Evolutionary conservation across 2,888 invertebrate species (phyloP), one percentile per base, ranked within the genome.

Genomic region (Oasisia sp.): DNA sequence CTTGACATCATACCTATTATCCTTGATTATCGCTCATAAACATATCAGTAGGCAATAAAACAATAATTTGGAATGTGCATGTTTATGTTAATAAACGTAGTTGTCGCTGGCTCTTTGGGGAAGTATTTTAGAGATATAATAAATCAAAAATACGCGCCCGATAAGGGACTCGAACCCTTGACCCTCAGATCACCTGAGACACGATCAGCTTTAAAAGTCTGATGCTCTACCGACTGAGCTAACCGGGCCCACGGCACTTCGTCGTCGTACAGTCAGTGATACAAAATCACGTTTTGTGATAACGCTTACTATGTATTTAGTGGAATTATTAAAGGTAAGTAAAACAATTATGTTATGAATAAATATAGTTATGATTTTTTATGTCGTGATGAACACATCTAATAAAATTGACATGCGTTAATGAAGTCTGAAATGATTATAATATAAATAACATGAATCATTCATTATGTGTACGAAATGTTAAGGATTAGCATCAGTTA

Each of bases 141-240:
- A 74, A 50, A 27, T 19, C n/a, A 74, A 74, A 74, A 74, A 74
- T 3, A 74, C 7, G 74, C 74, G 74, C 74, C 74, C 74, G 74
- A 74, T 74, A 74, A 74, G 74, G 74, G 74, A 74, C 74, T 74
- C 74, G 74, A 74, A 74, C 74, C 74, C 74, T 74, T 74, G 74
- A 74, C 74, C 74, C 74, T 74, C 74, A 74, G 74, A 74, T 74
- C 27, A 74, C 74, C 74, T 74, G 74, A 74, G 74, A 74, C 27
- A 74, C 74, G 74, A 74, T 1, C 74, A 74, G 74, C 74, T 74
- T 74, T 74, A 74, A 74, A 74, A 74, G 74, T 74, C 74, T 74
- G 74, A 74, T 74, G 74, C 74, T 74, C 74, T 74, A 74, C 74
- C 74, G 74, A 74, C 74, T 74, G 74, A 74, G 74, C 74, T 74